phyloP scores from a whole-genome alignment of 2,113 vertebrate species.

The Oxyruncus cristatus region DNA sequence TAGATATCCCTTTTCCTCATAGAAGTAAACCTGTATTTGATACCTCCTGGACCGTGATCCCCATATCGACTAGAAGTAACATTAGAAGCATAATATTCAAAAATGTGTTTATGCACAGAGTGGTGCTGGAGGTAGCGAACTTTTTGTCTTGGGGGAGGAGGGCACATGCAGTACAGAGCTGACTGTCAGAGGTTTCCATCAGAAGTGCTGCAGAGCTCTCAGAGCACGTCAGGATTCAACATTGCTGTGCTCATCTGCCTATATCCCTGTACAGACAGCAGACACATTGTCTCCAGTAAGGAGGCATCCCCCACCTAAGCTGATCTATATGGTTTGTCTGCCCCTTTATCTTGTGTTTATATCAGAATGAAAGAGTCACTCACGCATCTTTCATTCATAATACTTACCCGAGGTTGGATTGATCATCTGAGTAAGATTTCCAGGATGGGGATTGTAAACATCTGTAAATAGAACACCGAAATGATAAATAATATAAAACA shows the following conservation, averaged over 20 bases:
- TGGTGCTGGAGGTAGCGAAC: neutral
- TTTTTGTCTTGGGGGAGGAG: neutral
- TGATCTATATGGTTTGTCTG: neutral
- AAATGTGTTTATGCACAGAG: neutral
- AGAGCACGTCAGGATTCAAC: neutral
- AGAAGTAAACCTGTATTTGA: neutral
- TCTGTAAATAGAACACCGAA: constrained; percentile 11
- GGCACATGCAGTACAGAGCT: neutral
- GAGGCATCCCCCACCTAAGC: neutral
- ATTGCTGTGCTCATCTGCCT: neutral
- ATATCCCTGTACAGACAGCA: neutral
- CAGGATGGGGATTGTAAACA: neutral
- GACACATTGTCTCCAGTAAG: neutral
- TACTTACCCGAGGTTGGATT: neutral
- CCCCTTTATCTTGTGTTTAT: neutral
- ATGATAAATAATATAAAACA: neutral
- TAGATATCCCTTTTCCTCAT: neutral
- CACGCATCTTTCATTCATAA: neutral
- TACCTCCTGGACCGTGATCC: neutral
- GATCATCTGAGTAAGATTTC: neutral
- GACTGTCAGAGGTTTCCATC: neutral
- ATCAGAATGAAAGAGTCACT: neutral
- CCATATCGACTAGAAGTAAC: neutral
- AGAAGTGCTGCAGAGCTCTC: neutral
- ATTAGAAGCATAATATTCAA: neutral